These are phyloP conservation scores for Calephelis virginiensis DNA, from an alignment of 1,140 invertebrate genomes.

Conservation along the genomic window DNA sequence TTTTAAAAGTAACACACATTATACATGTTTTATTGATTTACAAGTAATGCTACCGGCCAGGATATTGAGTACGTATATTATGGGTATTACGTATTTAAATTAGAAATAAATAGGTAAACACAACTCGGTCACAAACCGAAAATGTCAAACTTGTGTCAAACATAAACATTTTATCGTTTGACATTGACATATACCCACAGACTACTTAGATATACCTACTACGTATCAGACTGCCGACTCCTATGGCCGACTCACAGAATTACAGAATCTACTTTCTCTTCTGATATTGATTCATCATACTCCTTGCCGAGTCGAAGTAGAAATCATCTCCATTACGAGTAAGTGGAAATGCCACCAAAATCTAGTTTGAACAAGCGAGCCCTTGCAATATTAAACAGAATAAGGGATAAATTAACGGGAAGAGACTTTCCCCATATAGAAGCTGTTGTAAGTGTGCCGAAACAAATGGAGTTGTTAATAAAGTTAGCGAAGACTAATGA, in stretches of 20 bases:
- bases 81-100: conserved; percentile 20
- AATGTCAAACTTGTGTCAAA: neutral
- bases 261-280: conserved; percentile 63
- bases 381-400: conserved; percentile 92
- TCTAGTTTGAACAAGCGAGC: conserved; percentile 94
- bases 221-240: too few species aligned
- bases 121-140: neutral
- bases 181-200: conserved; percentile 8
- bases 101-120: conserved; percentile 47
- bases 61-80: neutral
- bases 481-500: conserved; percentile 98
- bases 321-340: conserved; percentile 55
- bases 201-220: too few species aligned
- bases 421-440: conserved; percentile 83
- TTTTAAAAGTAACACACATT: conserved; percentile 2
- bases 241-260: too few species aligned
- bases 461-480: conserved; percentile 97
- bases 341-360: conserved; percentile 69
- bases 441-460: conserved; percentile 84
- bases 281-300: conserved; percentile 63
- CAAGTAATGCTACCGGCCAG: neutral
- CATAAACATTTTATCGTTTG: neutral
- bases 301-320: conserved; percentile 55
- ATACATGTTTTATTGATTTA: conserved; percentile 25
- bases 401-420: conserved; percentile 96